Base-by-base conservation (phyloP, 2,888 invertebrate genomes). In the Drosophila nigricruria region DNA sequence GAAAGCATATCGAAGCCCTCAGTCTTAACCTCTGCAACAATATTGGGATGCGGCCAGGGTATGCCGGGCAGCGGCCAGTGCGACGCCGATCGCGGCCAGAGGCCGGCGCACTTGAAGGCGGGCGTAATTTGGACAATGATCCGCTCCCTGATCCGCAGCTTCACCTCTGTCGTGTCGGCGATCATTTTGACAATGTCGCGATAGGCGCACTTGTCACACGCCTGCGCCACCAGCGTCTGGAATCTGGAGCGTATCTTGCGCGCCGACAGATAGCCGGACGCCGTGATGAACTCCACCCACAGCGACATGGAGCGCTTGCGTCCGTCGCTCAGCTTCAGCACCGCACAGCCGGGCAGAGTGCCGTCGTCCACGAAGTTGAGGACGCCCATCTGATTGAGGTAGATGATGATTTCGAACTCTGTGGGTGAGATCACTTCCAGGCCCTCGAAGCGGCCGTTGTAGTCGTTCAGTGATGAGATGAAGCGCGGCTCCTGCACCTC, bases 311-410 rank as follows among this genome's bases (percentile, higher is more conserved):
- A 98, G 62, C 98, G 95, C 92, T 98, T 98, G 77, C 98, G 95
- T 74, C 98, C 98, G 94, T 98, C 98, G 94, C 97, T 97, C 42
- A 98, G 94, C 93, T 98, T 98, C 53, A 98, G 94, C 53, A 98
- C 98, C 38, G 98, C 98, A 93, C 98, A 98, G 25, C 98, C 98
- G 3, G 97, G 97, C 81, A 98, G 93, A 0, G 97, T 97, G 5
- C 98, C 98, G 93, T 98, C 98, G 93, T 99, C 98, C 58, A 98
- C 98, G 92, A 98, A 99, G 93, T 98, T 99, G 89, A 98, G 95
- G n/a, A 99, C 98, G 2, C 98, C 98, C 98, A 98, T 99, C 93
- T 99, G 98, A 93, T 98, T 98, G 71, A 98, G 94, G 92, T 98
- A 98, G 81, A 98, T 96, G 79, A 98, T 97, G 71, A 98, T 97